Percentiles rank a stretch among this genome's conserved stretches.
These are phyloP conservation scores for Apodemia mormo DNA, from an alignment of 2,888 invertebrate species.

Conservation along the genomic window DNA sequence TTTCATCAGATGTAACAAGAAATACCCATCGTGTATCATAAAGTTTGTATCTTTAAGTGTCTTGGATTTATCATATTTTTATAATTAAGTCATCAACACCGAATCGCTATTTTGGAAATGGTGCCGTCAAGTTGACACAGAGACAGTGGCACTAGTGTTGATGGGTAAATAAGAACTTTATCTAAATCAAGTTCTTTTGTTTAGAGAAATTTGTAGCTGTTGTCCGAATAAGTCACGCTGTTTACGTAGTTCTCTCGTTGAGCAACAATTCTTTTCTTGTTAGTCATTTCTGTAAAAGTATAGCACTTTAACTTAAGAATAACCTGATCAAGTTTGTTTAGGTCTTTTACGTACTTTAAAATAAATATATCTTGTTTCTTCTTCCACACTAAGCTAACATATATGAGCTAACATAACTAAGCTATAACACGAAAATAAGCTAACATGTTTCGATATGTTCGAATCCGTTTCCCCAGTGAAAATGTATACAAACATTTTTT, in stretches of 20 bases:
- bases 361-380: constrained; percentile 20
- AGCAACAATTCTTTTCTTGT: constrained; percentile 26
- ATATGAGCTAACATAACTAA: too few species aligned
- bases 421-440: too few species aligned
- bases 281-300: constrained; percentile 21
- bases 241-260: constrained; percentile 28
- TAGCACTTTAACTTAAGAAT: neutral
- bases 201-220: constrained; percentile 38
- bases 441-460: too few species aligned
- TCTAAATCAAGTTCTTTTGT: constrained; percentile 32
- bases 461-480: too few species aligned
- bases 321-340: too few species aligned
- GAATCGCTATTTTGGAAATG: constrained; percentile 7
- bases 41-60: neutral
- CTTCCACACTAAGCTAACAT: neutral
- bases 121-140: constrained; percentile 21
- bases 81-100: neutral
- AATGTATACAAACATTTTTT: too few species aligned
- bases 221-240: constrained; percentile 36
- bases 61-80: neutral
- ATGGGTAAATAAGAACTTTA: neutral
- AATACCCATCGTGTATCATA: neutral
- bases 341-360: constrained; percentile 8
- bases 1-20: neutral
- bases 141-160: constrained; percentile 33